A percentile compares a stretch with the other conserved stretches of the same genome.
These are phyloP conservation scores for Pachypeltis micranthus DNA, from an alignment of 1,140 invertebrate species.

Conservation along the genomic window DNA sequence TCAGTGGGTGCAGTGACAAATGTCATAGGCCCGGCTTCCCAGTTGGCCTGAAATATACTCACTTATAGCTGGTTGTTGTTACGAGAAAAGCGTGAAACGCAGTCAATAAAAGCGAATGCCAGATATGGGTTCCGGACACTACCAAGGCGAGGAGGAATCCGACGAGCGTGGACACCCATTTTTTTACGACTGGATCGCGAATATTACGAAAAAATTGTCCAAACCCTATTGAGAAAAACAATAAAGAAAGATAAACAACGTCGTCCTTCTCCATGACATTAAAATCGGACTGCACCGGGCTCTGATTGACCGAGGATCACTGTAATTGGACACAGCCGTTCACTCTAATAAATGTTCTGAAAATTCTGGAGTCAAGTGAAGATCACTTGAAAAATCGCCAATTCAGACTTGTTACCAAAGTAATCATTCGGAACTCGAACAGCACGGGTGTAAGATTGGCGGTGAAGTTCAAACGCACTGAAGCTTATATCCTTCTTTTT, in stretches of 20 bases:
- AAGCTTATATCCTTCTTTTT: no score
- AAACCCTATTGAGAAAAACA: background rate
- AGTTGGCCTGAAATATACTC: no score
- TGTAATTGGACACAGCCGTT: no score
- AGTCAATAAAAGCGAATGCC: background rate
- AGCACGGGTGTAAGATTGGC: no score
- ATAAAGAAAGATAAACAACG: constrained; percentile 3
- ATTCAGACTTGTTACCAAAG: no score
- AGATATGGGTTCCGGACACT: background rate
- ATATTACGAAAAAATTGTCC: background rate
- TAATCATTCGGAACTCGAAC: no score
- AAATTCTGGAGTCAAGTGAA: no score
- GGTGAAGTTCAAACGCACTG: no score
- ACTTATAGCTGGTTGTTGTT: background rate
- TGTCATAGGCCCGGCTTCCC: no score
- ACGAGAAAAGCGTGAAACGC: background rate
- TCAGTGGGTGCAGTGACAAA: no score
- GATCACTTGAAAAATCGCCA: no score
- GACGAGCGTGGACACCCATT: background rate
- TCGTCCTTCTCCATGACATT: background rate
- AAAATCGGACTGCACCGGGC: background rate
- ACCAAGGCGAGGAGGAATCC: background rate
- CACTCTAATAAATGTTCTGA: no score
- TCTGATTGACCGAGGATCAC: background rate
- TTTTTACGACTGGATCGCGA: background rate